Conservation (phyloP, 2,113 vertebrate genomes). For the Macroglossus sobrinus region DNA sequence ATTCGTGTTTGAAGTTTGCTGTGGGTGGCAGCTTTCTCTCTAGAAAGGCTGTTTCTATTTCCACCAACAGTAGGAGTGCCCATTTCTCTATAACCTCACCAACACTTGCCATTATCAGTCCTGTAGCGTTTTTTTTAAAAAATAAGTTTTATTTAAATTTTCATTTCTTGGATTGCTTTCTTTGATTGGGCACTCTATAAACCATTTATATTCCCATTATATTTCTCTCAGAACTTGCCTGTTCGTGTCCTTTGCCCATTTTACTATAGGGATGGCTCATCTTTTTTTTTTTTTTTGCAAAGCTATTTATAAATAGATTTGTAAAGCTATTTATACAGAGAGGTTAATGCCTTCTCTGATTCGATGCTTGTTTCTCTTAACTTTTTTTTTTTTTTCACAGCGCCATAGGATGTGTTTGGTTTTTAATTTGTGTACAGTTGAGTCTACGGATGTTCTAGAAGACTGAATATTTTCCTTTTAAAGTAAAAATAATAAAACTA, state of each 20-base stretch:
- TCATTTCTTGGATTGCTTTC: neutral
- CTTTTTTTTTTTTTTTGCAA: neutral
- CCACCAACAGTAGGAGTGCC: neutral
- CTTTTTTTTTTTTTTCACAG: fast-evolving
- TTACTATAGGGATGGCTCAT: neutral
- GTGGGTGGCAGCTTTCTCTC: neutral
- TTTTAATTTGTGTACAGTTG: neutral
- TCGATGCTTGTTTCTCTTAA: neutral
- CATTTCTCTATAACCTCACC: neutral
- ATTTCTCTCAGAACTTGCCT: neutral
- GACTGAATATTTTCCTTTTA: neutral
- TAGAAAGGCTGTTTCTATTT: neutral
- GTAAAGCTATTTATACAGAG: neutral
- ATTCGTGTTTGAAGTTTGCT: neutral
- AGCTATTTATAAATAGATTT: too few relatives aligned
- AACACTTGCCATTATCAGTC: neutral
- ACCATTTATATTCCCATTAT: neutral
- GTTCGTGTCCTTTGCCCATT: neutral
- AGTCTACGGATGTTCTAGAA: neutral
- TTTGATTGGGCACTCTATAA: neutral
- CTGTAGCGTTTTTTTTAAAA: neutral
- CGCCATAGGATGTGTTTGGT: neutral
- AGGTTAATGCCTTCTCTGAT: neutral
- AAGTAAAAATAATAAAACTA: neutral
- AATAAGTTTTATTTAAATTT: neutral